Evolutionary conservation across 2,797 vertebrate species (phyloP), one percentile per base, ranked within the genome.

Genomic region (Triplophysa yarkandensis): DNA sequence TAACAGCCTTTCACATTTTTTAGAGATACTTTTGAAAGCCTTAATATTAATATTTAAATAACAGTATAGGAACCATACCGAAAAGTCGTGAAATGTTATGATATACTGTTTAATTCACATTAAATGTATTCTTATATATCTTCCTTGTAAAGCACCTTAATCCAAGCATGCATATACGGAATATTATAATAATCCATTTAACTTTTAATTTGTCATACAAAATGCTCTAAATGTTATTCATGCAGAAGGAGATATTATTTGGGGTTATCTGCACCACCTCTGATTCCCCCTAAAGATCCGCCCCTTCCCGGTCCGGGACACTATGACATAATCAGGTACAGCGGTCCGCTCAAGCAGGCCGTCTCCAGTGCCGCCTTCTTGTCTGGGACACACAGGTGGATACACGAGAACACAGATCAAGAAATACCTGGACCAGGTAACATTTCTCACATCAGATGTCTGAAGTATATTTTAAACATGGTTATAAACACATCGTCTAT

Each of bases 391-490:
- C 79, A 85, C 55, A 82, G 87, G 48, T 86, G 83, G 86, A 8
- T 60, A 0, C 28, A 19, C 4, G 46, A 13, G 0, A 0, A 46
- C 0, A 39, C 25, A 55, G 79, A 66, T 10, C 27, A 83, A 9
- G 58, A 3, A 1, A 43, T 80, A 1, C 94, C 93, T 0, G 91
- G 90, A 21, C 93, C 94, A 91, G 93, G 93, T 95, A 80, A 88
- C 48, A 36, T 16, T 21, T 11, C 6, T 54, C 80, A 7, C 6
- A 7, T 27, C 13, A 25, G 1, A 4, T 57, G 13, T 2, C 36
- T 50, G 2, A 11, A 11, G 4, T 17, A 25, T 50, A 1, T 7
- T 16, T 14, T 50, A n/a, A 13, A 8, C 1, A 30, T 21, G 6
- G 39, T 2, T 11, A 6, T 11, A 4, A 7, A 17, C 21, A 39